Evolutionary conservation across 2,113 vertebrate species (phyloP), one percentile per base, ranked within the genome.

Genomic region (Crotalus viridis): DNA sequence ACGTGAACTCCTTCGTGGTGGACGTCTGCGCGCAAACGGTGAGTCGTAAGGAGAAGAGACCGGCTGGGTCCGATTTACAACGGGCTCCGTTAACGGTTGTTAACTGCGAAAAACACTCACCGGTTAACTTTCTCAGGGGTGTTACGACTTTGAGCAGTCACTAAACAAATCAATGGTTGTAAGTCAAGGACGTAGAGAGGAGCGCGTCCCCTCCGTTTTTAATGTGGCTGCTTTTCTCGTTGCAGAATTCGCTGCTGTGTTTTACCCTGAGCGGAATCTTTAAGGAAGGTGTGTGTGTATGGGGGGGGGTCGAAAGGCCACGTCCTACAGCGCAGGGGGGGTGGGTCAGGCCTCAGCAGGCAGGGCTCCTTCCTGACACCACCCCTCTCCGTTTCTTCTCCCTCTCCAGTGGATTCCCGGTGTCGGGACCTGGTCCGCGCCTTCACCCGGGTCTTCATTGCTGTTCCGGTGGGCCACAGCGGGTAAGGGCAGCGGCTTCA

Each of bases 251-350:
- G 0, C 94, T 99, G 87, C 96, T 99, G 8, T 98, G 98, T 55
- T 99, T 99, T 92, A 98, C 98, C 1, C 98, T 99, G 54, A 98
- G 97, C 1, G 99, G 99, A 5, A 96, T 99, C 87, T 99, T 99
- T 91, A 99, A 99, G 97, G 98, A 99, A 97, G 98, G 98, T 98
- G 61, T 91, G 46, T 91, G 39, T 24, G 22, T 28, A n/a, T n/a
- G n/a, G n/a, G n/a, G n/a, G n/a, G n/a, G n/a, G 6, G 6, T 52
- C 13, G 3, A 57, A 48, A 54, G 0, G 1, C 2, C n/a, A 3
- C 15, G 5, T 5, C 3, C 1, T 24, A 28, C 52, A 33, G 1
- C 10, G 48, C 3, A 86, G 28, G 2, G 28, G 39, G 21, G 0
- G n/a, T 26, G 21, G 0, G 39, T 17, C 0, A 48, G 21, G 28